A percentile compares a stretch with the other conserved stretches of the same genome.
phyloP scores from a whole-genome alignment of 2,113 vertebrate species.

The Erinaceus europaeus region DNA sequence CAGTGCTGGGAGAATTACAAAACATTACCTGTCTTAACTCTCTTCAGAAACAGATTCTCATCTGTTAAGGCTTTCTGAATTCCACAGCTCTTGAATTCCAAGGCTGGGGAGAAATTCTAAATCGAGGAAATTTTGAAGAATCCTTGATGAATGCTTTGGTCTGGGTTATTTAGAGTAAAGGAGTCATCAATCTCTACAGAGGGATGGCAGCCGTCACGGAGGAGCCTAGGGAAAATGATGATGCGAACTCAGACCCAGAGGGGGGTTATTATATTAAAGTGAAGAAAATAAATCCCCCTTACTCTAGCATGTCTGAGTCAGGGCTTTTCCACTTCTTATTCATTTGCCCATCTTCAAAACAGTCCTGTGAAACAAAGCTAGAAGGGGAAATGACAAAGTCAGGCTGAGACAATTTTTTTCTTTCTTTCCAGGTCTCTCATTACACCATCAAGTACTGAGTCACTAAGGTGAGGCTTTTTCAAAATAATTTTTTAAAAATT shows the following conservation, averaged over 20 bases:
- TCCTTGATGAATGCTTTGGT: conserved; percentile 6
- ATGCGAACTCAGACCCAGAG: conserved; percentile 69
- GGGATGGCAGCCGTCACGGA: conserved; percentile 72
- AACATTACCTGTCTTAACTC: background rate
- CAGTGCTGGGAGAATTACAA: background rate
- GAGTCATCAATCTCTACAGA: conserved; percentile 73
- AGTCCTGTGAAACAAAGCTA: background rate
- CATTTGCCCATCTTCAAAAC: background rate
- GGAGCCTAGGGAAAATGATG: conserved; percentile 70
- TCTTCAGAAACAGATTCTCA: background rate
- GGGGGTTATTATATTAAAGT: conserved; percentile 75
- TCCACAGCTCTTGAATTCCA: background rate
- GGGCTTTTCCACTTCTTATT: background rate
- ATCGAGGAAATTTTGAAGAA: conserved; percentile 18
- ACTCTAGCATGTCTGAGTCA: background rate
- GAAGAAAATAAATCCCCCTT: conserved; percentile 75
- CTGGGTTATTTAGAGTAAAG: conserved; percentile 67
- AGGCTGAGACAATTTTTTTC: background rate
- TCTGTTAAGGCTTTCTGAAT: background rate
- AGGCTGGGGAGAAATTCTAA: conserved; percentile 2
- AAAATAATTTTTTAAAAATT: too few species aligned
- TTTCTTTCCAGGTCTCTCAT: background rate
- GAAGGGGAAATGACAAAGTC: background rate
- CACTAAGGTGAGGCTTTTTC: background rate
- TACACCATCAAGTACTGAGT: background rate